Evolutionary conservation across 2,888 invertebrate species (phyloP).

Genomic region (Nysson spinosus): DNA sequence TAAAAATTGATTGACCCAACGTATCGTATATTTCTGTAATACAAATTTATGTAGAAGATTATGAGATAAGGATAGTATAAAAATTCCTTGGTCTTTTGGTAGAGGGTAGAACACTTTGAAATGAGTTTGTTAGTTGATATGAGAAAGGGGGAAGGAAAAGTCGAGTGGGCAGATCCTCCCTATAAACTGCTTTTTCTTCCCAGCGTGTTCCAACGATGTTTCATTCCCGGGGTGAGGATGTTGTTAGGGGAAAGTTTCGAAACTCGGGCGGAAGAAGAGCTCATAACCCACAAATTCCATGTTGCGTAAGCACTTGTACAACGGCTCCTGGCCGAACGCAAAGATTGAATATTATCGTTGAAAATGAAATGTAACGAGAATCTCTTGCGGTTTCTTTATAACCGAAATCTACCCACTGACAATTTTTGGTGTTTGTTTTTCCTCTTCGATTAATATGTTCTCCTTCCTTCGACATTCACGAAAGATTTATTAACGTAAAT

Average conservation of each 20-base stretch:
- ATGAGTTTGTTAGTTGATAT: too few relatives aligned
- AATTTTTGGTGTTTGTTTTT: too few relatives aligned
- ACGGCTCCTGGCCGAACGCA: too few relatives aligned
- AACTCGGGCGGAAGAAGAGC: conserved; percentile 15
- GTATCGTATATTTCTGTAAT: too few relatives aligned
- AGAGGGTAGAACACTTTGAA: too few relatives aligned
- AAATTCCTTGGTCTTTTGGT: too few relatives aligned
- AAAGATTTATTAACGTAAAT: too few relatives aligned
- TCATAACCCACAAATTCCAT: conserved; percentile 15
- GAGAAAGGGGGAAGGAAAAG: background rate
- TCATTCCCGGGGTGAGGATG: conserved; percentile 6
- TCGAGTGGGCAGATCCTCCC: background rate
- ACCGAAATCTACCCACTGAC: background rate
- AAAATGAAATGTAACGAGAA: conserved; percentile 12
- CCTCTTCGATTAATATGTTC: too few relatives aligned
- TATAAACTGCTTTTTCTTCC: conserved; percentile 7
- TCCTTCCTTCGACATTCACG: too few relatives aligned
- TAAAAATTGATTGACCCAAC: too few relatives aligned
- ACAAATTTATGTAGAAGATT: too few relatives aligned
- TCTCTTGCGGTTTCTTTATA: conserved; percentile 2
- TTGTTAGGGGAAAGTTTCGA: conserved; percentile 20
- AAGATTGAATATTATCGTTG: conserved; percentile 7
- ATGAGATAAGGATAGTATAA: too few relatives aligned
- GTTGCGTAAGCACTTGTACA: conserved; percentile 1
- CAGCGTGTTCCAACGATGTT: background rate